phyloP scores from a whole-genome alignment of 2,888 invertebrate genomes.

The Leptopterna dolabrata region DNA sequence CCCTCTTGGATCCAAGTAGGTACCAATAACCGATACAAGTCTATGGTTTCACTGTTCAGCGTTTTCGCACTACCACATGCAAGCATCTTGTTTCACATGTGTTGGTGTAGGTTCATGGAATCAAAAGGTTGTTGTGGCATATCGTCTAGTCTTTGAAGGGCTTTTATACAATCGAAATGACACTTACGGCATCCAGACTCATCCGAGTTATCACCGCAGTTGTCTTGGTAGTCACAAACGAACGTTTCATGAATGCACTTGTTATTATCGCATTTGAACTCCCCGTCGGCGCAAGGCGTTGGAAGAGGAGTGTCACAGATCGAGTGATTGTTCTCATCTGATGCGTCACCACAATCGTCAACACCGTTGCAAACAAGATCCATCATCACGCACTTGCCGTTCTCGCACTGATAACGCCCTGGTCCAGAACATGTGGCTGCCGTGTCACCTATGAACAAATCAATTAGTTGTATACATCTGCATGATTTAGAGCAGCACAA shows the following conservation, averaged over 20 bases:
- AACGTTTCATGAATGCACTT: slow-evolving; percentile 83
- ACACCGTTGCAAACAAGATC: slow-evolving; percentile 91
- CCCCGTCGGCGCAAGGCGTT: slow-evolving; percentile 80
- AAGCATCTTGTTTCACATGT: too few relatives aligned
- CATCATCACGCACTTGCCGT: slow-evolving; percentile 85
- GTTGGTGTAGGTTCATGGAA: too few relatives aligned
- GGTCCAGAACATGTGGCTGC: slow-evolving; percentile 86
- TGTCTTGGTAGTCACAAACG: slow-evolving; percentile 89
- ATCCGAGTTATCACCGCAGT: slow-evolving; percentile 91
- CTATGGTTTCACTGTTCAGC: too few relatives aligned
- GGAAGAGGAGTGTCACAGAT: slow-evolving; percentile 76
- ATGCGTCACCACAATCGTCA: slow-evolving; percentile 94
- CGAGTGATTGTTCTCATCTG: slow-evolving; percentile 95
- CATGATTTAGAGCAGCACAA: background rate
- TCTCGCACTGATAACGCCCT: slow-evolving; percentile 88
- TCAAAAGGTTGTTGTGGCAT: too few relatives aligned
- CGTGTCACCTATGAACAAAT: slow-evolving; percentile 60
- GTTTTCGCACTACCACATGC: too few relatives aligned
- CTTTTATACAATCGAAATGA: too few relatives aligned
- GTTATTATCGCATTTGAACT: slow-evolving; percentile 90
- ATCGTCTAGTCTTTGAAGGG: too few relatives aligned
- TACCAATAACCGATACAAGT: too few relatives aligned
- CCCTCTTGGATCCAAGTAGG: too few relatives aligned
- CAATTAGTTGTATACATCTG: background rate
- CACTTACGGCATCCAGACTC: slow-evolving; percentile 87